Base-by-base conservation (phyloP, 2,888 invertebrate genomes). In the Lymantria monacha region DNA sequence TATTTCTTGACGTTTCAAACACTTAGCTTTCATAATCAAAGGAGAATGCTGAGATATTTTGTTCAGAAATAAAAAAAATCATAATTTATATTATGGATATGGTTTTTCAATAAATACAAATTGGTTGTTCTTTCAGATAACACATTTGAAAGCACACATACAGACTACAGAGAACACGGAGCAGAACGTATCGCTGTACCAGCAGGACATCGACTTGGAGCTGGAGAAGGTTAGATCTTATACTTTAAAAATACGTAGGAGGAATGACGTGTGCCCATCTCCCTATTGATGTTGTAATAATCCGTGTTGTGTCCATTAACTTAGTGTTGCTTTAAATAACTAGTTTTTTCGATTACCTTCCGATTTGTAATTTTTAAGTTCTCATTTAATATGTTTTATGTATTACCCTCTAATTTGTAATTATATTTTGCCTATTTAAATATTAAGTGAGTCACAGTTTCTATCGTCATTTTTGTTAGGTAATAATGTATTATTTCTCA, bases 171-270 rank as follows among this genome's bases (percentile, higher is more conserved):
- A 88, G 55, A 87, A 85, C 70, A 81, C 87, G 0, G 86, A 92
- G 55, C 74, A 82, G 0, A 87, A 86, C 44, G 86, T 91, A 1
- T 82, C 91, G 0, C 68, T 92, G 10, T 93, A 93, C 75, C 93
- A 92, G 63, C 93, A 93, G 65, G 92, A 92, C 55, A 90, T 91
- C 9, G 92, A 92, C 62, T 62, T 88, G 61, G 92, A 92, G 49
- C 70, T 92, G 0, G 91, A 92, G 62, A 91, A 92, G 91, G 92
- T 92, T 61, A 77, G 83, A 67, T 10, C 40, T 44, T 30, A 13
- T n/a, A 9, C 9, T 14, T 9, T 42, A 41, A 37, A 43, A 7
- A 45, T 13, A 9, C 38, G 41, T 14, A 33, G 11, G 30, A 12
- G 11, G 38, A 40, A 49, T 57, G 53, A 42, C 37, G 51, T 51